A percentile compares a stretch with the other conserved stretches of the same genome.
Conservation (phyloP, 2,888 invertebrate genomes). For the Operophtera brumata region DNA sequence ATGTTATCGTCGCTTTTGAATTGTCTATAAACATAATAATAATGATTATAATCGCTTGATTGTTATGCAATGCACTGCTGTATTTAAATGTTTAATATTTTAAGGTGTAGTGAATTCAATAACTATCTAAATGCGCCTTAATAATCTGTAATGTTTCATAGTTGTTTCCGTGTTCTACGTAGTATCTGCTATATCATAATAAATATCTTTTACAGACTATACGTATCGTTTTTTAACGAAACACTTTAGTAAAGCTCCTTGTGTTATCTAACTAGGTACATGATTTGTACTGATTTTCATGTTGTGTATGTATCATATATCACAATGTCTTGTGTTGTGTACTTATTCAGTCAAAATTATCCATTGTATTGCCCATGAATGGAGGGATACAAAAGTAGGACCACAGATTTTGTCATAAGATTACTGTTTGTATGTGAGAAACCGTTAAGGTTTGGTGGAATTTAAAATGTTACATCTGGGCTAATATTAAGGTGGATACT, state of each 20-base stretch:
- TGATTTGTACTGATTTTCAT: slow-evolving; percentile 6
- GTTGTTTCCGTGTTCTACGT: slow-evolving; percentile 52
- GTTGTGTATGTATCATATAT: slow-evolving; percentile 13
- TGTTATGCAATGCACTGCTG: slow-evolving; percentile 65
- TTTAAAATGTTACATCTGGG: not conserved
- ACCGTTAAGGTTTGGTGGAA: too few species aligned
- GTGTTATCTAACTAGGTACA: not conserved
- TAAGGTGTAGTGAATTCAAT: slow-evolving; percentile 58
- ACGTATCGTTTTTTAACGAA: slow-evolving; percentile 10
- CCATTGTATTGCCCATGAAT: not conserved
- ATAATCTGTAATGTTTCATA: slow-evolving; percentile 53
- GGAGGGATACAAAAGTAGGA: not conserved
- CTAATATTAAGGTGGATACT: too few species aligned
- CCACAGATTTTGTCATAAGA: not conserved
- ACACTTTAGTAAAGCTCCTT: not conserved
- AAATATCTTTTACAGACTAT: slow-evolving; percentile 2
- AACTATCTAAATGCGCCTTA: slow-evolving; percentile 66
- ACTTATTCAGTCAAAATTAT: slow-evolving; percentile 5
- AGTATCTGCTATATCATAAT: slow-evolving; percentile 41
- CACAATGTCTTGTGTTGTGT: slow-evolving; percentile 8
- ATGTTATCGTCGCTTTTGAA: slow-evolving; percentile 36
- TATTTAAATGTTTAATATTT: slow-evolving; percentile 52
- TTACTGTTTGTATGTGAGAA: not conserved
- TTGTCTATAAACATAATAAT: slow-evolving; percentile 33
- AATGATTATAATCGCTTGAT: slow-evolving; percentile 51